Conservation (phyloP, 1,140 invertebrate species). For the Tigriopus japonicus region DNA sequence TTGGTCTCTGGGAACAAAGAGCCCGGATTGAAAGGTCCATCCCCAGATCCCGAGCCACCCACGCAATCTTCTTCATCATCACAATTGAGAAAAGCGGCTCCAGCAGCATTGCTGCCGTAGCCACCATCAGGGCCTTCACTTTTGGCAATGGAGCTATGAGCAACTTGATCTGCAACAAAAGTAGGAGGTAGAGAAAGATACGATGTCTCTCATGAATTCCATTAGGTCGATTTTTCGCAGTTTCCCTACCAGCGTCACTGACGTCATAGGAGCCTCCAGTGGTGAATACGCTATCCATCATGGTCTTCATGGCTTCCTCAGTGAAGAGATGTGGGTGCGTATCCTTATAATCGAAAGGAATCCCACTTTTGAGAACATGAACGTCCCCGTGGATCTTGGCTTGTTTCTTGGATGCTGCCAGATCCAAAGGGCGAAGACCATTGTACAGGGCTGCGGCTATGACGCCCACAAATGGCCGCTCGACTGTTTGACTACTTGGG, state of each 20-base stretch:
- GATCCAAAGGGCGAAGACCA: slow-evolving; percentile 1
- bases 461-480: slow-evolving; percentile 2
- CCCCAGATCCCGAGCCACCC: slow-evolving; percentile 1
- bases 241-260: too few relatives aligned
- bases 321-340: neutral
- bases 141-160: too few relatives aligned
- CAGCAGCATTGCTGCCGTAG: neutral
- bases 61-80: slow-evolving; percentile 10
- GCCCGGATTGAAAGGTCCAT: neutral
- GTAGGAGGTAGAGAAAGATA: too few relatives aligned
- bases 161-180: too few relatives aligned
- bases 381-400: neutral
- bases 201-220: too few relatives aligned
- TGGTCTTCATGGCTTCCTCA: slow-evolving; percentile 2
- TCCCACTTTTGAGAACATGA: neutral
- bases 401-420: neutral
- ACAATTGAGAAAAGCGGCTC: neutral
- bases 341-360: slow-evolving; percentile 10
- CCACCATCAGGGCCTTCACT: too few relatives aligned
- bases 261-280: too few relatives aligned
- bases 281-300: slow-evolving; percentile 6
- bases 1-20: neutral
- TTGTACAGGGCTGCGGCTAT: neutral
- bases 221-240: too few relatives aligned
- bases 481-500: neutral